These are phyloP conservation scores for Brachyptera putata DNA, from an alignment of 2,888 invertebrate genomes.

Conservation along the genomic window DNA sequence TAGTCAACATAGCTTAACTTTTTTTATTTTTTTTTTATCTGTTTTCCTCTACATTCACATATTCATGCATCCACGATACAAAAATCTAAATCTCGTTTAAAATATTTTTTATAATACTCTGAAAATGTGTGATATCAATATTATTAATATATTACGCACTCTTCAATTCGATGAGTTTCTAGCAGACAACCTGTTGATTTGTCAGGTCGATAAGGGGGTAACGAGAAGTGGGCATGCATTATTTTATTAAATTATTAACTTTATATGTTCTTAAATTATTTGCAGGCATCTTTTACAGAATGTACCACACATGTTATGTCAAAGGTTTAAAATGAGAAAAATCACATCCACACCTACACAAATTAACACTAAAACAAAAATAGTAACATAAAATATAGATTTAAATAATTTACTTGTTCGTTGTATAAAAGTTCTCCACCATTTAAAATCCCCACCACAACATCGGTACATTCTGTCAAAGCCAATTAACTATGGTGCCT, in stretches of 20 bases:
- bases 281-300: constrained; percentile 29
- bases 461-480: constrained; percentile 30
- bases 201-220: constrained; percentile 8
- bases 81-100: constrained; percentile 36
- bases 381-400: constrained; percentile 35
- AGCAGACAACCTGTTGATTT: constrained; percentile 9
- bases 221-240: constrained; percentile 28
- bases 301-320: constrained; percentile 29
- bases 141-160: constrained; percentile 31
- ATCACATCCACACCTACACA: constrained; percentile 32
- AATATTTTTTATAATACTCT: constrained; percentile 36
- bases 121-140: constrained; percentile 34
- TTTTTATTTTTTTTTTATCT: constrained; percentile 21
- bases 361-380: constrained; percentile 34
- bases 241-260: constrained; percentile 17
- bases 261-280: constrained; percentile 16
- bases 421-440: constrained; percentile 34
- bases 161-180: constrained; percentile 26
- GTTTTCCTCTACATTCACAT: constrained; percentile 26
- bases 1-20: constrained; percentile 15
- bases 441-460: constrained; percentile 27
- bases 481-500: neutral
- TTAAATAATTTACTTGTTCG: constrained; percentile 35
- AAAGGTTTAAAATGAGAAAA: constrained; percentile 26
- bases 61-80: constrained; percentile 35